Evolutionary conservation across 2,888 invertebrate genomes (phyloP).

Genomic region (Protodeltote pygarga): DNA sequence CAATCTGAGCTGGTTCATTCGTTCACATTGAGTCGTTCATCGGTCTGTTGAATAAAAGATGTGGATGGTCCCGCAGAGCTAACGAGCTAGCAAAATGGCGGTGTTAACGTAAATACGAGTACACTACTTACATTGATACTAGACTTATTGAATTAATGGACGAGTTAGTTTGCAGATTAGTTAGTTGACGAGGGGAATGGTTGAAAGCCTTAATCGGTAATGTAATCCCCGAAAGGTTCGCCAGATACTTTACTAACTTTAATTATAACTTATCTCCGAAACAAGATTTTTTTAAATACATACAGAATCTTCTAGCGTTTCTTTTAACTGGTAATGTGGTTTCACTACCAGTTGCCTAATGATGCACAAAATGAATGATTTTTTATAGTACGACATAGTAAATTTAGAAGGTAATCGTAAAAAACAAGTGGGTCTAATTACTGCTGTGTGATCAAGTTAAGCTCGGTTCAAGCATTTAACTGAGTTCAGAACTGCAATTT

Average conservation of each 20-base stretch:
- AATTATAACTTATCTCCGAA: neutral
- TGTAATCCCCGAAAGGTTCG: too few species aligned
- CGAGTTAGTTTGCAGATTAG: constrained; percentile 15
- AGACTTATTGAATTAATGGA: constrained; percentile 34
- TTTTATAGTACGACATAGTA: too few species aligned
- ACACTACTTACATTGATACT: constrained; percentile 51
- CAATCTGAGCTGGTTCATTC: constrained; percentile 59
- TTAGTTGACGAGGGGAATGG: constrained; percentile 9
- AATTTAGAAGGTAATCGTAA: too few species aligned
- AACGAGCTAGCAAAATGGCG: constrained; percentile 66
- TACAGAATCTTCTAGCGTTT: too few species aligned
- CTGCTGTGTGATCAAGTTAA: too few species aligned
- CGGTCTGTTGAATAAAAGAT: constrained; percentile 75
- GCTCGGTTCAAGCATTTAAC: too few species aligned
- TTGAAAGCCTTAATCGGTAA: neutral
- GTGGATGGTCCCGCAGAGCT: constrained; percentile 52
- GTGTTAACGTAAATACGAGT: constrained; percentile 64
- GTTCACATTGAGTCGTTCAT: constrained; percentile 68
- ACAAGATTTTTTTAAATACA: too few species aligned
- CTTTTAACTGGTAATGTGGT: too few species aligned
- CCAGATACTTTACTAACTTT: neutral
- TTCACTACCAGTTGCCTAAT: too few species aligned
- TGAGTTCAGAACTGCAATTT: too few species aligned
- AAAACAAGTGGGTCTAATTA: too few species aligned
- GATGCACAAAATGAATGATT: too few species aligned